A percentile compares a stretch with the other conserved stretches of the same genome.
Conservation (phyloP, 1,140 invertebrate genomes). For the Nixonia krombeini region DNA sequence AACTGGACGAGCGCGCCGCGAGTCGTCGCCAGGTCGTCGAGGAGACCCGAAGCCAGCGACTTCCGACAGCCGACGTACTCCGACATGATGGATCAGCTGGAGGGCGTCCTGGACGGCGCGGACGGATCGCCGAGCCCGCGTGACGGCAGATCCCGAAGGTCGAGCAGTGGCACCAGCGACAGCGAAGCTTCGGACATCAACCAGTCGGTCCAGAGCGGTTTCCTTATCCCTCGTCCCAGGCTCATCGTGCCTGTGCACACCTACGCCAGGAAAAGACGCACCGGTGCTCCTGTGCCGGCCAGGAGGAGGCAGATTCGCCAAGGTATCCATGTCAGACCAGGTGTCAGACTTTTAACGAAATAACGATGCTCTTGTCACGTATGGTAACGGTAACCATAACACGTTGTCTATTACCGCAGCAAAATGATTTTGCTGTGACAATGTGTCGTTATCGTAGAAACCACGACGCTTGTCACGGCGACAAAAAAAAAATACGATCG, state of each 20-base stretch:
- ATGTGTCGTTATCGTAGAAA: too few relatives aligned
- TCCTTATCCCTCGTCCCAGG: slow-evolving; percentile 85
- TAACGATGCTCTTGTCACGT: too few relatives aligned
- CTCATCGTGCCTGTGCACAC: slow-evolving; percentile 90
- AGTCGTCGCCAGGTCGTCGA: slow-evolving; percentile 26
- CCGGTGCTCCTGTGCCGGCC: slow-evolving; percentile 72
- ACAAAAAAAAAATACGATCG: too few relatives aligned
- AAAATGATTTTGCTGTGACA: too few relatives aligned
- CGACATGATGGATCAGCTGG: slow-evolving; percentile 61
- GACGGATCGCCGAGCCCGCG: slow-evolving; percentile 49
- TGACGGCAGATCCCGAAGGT: slow-evolving; percentile 54
- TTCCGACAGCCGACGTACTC: slow-evolving; percentile 48
- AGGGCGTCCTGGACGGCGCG: slow-evolving; percentile 60
- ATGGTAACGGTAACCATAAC: too few relatives aligned
- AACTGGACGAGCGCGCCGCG: slow-evolving; percentile 55
- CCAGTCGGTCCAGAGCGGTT: slow-evolving; percentile 73
- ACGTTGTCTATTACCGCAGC: too few relatives aligned
- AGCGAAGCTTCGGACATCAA: slow-evolving; percentile 63
- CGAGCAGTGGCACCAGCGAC: slow-evolving; percentile 68
- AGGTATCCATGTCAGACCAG: slow-evolving; percentile 41
- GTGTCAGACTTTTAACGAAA: too few relatives aligned
- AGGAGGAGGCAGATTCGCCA: slow-evolving; percentile 56
- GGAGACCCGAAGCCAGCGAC: slow-evolving; percentile 39
- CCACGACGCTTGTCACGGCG: too few relatives aligned
- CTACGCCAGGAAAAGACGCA: slow-evolving; percentile 82